These are phyloP conservation scores for Platichthys stellatus DNA, from an alignment of 2,113 vertebrate species.

Conservation along the genomic window DNA sequence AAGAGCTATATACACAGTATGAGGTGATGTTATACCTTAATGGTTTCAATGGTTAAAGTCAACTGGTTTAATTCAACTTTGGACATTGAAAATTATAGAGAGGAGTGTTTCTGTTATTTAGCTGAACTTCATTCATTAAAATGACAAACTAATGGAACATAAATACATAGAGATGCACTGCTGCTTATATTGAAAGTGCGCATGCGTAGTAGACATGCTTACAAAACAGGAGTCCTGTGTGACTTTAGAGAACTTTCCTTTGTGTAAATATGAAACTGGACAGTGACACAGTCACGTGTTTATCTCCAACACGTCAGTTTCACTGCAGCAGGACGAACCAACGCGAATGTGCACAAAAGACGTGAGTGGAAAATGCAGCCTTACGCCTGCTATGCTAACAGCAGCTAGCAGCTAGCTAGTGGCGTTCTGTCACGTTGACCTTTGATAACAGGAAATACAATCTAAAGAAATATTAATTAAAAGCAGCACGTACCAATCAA, in stretches of 20 bases:
- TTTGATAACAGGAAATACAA: background rate
- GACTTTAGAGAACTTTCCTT: background rate
- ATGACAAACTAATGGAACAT: background rate
- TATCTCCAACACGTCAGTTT: too few relatives aligned
- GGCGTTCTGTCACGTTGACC: slow-evolving; percentile 36
- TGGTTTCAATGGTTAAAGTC: background rate
- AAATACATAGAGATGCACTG: background rate
- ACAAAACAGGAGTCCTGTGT: slow-evolving; percentile 54
- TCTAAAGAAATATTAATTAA: too few relatives aligned
- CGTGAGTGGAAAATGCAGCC: background rate
- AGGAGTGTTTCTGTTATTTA: background rate
- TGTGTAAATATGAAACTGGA: too few relatives aligned
- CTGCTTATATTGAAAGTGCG: slow-evolving; percentile 14
- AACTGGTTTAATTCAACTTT: background rate
- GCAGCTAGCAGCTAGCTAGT: slow-evolving; percentile 31
- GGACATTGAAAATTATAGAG: too few relatives aligned
- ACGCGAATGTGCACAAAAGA: background rate
- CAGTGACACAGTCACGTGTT: too few relatives aligned
- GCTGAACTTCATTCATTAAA: background rate
- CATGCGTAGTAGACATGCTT: slow-evolving; percentile 63
- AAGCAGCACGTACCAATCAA: slow-evolving; percentile 77
- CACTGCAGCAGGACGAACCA: background rate
- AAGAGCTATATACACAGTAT: too few relatives aligned
- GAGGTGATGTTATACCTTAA: background rate
- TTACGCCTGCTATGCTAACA: background rate